A percentile compares a stretch with the other conserved stretches of the same genome.
These are phyloP conservation scores for Hetaerina titia DNA, from an alignment of 2,888 invertebrate species.

Conservation along the genomic window DNA sequence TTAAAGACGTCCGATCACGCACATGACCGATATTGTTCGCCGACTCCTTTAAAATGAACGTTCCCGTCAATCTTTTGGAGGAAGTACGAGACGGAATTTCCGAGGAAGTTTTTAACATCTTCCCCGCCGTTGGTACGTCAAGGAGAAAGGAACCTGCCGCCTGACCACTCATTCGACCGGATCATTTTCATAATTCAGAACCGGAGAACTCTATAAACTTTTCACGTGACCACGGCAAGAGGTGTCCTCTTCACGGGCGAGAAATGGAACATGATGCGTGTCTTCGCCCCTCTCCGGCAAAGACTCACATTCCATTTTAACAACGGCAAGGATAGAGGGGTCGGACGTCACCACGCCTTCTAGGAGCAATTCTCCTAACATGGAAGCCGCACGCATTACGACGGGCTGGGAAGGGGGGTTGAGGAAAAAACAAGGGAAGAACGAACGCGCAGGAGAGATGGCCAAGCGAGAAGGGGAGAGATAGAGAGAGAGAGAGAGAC, in stretches of 20 bases:
- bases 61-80: neutral
- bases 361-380: neutral
- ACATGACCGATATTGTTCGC: too few species aligned
- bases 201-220: neutral
- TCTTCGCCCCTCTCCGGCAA: neutral
- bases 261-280: neutral
- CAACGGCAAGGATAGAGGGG: neutral
- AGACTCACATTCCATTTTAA: neutral
- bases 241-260: neutral
- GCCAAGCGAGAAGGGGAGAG: slow-evolving; percentile 69
- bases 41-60: too few species aligned
- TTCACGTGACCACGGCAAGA: neutral
- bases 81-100: neutral
- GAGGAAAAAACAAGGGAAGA: slow-evolving; percentile 12
- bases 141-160: neutral
- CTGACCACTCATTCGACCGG: neutral
- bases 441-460: neutral
- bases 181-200: neutral
- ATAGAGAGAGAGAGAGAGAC: slow-evolving; percentile 71
- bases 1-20: too few species aligned
- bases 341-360: neutral
- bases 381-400: slow-evolving; percentile 15
- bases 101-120: neutral
- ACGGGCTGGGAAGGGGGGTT: neutral
- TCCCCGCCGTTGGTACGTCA: neutral